Evolutionary conservation across 2,888 invertebrate species (phyloP), one percentile per base, ranked within the genome.

Genomic region (Adela reaumurella): DNA sequence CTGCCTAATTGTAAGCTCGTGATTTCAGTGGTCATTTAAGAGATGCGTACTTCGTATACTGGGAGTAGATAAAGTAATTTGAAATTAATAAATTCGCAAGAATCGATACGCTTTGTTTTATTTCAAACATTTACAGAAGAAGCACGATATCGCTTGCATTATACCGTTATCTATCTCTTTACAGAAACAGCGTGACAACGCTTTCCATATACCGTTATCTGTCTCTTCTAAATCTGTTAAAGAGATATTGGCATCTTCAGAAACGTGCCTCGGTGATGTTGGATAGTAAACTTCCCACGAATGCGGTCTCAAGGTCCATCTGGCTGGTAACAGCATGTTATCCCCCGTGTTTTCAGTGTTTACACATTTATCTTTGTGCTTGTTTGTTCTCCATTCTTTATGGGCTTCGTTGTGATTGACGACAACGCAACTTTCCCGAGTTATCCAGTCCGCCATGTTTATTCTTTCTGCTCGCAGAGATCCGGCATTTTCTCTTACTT

Each of bases 61-160:
- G 68, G 72, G 71, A 74, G 74, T 71, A 64, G 55, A 65, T 65
- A 35, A 35, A 67, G 74, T 70, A 70, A 77, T 74, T 24, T 74
- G 77, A 78, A 78, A 74, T 76, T 73, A 78, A 77, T 78, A 77
- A 78, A 78, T 77, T 78, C 77, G 65, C 72, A 65, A 70, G 68
- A 64, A 61, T 59, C 55, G 67, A 67, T 69, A 72, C 64, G 50
- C 50, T 41, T n/a, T 17, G 28, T 19, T 45, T 54, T 64, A 64
- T 57, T 68, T 70, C 41, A 74, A 56, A 54, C 56, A 68, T 47
- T 57, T 59, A 2, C 62, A 49, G 5, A 73, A 53, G 17, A 67
- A 61, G 52, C 57, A 62, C 45, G 62, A 60, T 63, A 71, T 72
- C 2, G 68, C 56, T 47, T 56, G 4, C 35, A 8, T 14, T 35